Evolutionary conservation across 2,888 invertebrate genomes (phyloP).

Genomic region (Chrysodeixis includens): DNA sequence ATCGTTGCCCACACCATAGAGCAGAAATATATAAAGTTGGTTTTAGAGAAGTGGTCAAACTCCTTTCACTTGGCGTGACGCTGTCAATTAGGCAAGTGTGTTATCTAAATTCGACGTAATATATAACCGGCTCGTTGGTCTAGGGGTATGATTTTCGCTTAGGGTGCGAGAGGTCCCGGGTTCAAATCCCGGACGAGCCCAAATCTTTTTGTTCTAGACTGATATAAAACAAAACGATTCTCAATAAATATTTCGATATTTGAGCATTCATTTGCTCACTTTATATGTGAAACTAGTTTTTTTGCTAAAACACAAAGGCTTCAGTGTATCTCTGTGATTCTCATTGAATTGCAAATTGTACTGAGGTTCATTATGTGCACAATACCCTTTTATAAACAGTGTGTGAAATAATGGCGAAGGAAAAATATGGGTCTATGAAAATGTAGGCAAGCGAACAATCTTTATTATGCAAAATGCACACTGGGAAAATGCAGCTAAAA

Average conservation of each 20-base stretch:
- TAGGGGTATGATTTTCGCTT: slow-evolving; percentile 90
- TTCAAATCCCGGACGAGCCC: slow-evolving; percentile 90
- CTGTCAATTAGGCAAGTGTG: slow-evolving; percentile 12
- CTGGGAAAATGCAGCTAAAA: slow-evolving; percentile 11
- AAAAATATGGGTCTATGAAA: slow-evolving; percentile 31
- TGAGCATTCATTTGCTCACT: slow-evolving; percentile 17
- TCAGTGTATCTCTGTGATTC: slow-evolving; percentile 15
- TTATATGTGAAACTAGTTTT: neutral
- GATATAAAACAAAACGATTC: neutral
- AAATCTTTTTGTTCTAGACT: slow-evolving; percentile 53
- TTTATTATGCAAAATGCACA: slow-evolving; percentile 14
- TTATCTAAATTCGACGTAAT: slow-evolving; percentile 29
- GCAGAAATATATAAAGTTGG: neutral
- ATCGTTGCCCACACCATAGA: neutral
- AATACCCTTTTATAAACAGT: slow-evolving; percentile 55
- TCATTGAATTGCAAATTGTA: slow-evolving; percentile 64
- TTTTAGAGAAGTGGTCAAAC: slow-evolving; percentile 42
- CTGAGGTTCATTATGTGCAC: slow-evolving; percentile 54
- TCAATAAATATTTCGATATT: slow-evolving; percentile 17
- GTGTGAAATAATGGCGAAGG: slow-evolving; percentile 34
- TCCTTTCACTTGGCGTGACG: slow-evolving; percentile 61
- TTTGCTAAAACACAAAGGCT: neutral
- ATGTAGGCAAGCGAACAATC: slow-evolving; percentile 5
- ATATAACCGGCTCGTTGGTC: slow-evolving; percentile 85
- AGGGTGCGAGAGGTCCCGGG: slow-evolving; percentile 90